phyloP scores from a whole-genome alignment of 2,888 invertebrate species.

The Harpalus rubripes region DNA sequence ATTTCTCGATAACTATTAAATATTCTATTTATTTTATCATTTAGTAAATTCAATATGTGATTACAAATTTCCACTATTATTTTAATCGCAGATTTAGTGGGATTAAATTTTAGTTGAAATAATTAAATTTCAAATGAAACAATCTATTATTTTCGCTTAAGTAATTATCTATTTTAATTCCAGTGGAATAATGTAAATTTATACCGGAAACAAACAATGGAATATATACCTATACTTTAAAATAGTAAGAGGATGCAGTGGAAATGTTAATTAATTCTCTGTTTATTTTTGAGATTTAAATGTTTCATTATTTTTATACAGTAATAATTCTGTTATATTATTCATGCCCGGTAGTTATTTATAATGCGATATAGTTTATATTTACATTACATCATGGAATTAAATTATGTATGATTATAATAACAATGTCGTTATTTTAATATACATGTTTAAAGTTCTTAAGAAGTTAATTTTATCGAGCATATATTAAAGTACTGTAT shows the following conservation, averaged over 20 bases:
- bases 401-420: not conserved
- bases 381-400: not conserved
- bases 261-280: not conserved
- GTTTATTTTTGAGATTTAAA: not conserved
- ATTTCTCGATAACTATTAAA: not conserved
- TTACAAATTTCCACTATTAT: not conserved
- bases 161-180: not conserved
- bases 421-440: not conserved
- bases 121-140: conserved; percentile 16
- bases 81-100: not conserved
- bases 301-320: not conserved
- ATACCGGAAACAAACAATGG: not conserved
- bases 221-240: not conserved
- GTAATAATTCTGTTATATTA: not conserved
- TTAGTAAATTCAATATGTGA: not conserved
- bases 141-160: not conserved
- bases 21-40: not conserved
- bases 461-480: not conserved
- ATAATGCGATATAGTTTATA: not conserved
- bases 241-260: not conserved
- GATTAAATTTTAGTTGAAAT: not conserved
- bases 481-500: not conserved
- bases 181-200: not conserved
- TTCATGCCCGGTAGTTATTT: not conserved
- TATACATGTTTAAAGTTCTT: not conserved